Evolutionary conservation across 2,797 vertebrate species (phyloP).

Genomic region (Danio jaintianensis): DNA sequence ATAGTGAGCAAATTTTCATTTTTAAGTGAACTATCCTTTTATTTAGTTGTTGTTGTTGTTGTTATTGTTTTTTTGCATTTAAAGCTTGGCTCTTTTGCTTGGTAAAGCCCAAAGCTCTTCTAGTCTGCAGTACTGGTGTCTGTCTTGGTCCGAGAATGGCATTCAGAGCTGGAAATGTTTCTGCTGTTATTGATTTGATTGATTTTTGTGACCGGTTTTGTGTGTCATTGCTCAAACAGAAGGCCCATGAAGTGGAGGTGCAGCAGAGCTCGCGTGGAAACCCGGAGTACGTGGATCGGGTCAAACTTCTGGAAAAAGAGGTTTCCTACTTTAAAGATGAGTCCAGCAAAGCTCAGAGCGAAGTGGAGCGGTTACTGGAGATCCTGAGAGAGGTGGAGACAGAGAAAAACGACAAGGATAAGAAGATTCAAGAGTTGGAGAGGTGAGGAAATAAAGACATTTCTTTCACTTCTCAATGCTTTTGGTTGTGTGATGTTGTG

Average conservation of each 20-base stretch:
- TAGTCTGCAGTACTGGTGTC: not conserved
- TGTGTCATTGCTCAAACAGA: slow-evolving; percentile 70
- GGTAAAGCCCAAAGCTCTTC: not conserved
- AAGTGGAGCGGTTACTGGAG: slow-evolving; percentile 95
- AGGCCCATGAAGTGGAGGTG: slow-evolving; percentile 92
- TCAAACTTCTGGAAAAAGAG: slow-evolving; percentile 96
- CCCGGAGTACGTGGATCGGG: slow-evolving; percentile 89
- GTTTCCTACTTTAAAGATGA: slow-evolving; percentile 93
- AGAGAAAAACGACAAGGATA: slow-evolving; percentile 98
- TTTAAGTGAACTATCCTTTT: no score
- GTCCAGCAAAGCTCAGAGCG: slow-evolving; percentile 90
- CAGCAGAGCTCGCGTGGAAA: slow-evolving; percentile 89
- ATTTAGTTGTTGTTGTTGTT: no score
- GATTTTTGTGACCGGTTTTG: slow-evolving; percentile 14
- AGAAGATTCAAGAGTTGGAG: slow-evolving; percentile 97
- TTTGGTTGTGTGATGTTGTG: not conserved
- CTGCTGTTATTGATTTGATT: not conserved
- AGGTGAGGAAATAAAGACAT: slow-evolving; percentile 77
- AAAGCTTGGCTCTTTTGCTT: slow-evolving; percentile 24
- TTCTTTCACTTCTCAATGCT: not conserved
- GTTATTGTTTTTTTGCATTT: not conserved
- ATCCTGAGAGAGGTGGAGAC: slow-evolving; percentile 97
- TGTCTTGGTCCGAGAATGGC: not conserved
- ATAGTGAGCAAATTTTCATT: no score
- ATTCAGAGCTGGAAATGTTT: not conserved